Conservation (phyloP, 2,888 invertebrate genomes). For the Drosophila phalerata region DNA sequence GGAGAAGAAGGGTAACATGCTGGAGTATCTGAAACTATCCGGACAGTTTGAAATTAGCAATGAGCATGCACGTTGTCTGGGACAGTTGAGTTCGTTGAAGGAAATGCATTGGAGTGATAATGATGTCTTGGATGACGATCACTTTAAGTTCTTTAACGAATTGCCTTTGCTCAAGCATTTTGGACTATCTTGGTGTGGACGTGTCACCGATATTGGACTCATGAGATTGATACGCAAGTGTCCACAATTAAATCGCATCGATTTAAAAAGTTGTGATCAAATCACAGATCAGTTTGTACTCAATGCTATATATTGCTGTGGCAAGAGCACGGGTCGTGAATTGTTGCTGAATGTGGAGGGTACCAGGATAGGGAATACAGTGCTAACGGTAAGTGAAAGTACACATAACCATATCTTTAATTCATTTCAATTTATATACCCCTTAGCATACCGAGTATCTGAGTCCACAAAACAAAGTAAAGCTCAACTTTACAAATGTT, state of each 20-base stretch:
- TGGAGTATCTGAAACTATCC: constrained; percentile 53
- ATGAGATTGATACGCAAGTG: constrained; percentile 59
- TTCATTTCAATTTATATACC: background rate
- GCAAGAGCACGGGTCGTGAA: constrained; percentile 26
- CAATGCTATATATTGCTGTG: constrained; percentile 52
- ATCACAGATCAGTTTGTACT: constrained; percentile 61
- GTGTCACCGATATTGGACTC: constrained; percentile 57
- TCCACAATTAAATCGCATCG: constrained; percentile 38
- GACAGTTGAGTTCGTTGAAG: constrained; percentile 52
- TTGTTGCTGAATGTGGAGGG: constrained; percentile 50
- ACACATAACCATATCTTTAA: background rate
- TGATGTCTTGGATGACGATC: constrained; percentile 65
- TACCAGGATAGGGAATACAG: constrained; percentile 39
- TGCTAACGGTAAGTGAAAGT: constrained; percentile 44
- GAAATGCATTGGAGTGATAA: constrained; percentile 61
- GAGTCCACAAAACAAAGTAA: constrained; percentile 48
- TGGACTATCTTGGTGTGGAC: constrained; percentile 47
- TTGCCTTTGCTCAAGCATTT: constrained; percentile 40
- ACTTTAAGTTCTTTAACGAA: constrained; percentile 63
- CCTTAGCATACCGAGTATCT: constrained; percentile 60
- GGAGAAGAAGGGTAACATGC: constrained; percentile 45
- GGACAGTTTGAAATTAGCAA: constrained; percentile 65
- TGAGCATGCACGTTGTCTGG: constrained; percentile 62
- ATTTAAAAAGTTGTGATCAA: constrained; percentile 54
- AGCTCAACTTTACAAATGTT: constrained; percentile 49